These are phyloP conservation scores for Scolopax bukidnonensis DNA, from an alignment of 2,797 vertebrate species.

Conservation along the genomic window DNA sequence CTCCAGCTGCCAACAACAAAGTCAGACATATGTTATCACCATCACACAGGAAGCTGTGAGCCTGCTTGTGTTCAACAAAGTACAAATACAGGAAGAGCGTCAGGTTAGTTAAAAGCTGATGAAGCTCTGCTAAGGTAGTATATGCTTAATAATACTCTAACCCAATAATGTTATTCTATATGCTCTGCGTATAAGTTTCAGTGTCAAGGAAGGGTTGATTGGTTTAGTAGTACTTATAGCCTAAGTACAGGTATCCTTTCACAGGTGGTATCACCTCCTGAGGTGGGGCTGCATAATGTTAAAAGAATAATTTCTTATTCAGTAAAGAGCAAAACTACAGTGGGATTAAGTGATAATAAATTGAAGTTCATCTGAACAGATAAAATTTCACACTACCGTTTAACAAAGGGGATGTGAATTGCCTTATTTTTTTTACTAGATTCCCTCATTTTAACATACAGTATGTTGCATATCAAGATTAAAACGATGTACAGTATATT, in stretches of 20 bases:
- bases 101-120: constrained; percentile 67
- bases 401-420: neutral
- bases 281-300: neutral
- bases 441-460: neutral
- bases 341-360: neutral
- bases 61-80: constrained; percentile 67
- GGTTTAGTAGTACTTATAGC: neutral
- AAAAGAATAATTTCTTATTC: neutral
- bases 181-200: neutral
- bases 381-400: neutral
- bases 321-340: neutral
- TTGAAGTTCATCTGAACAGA: neutral
- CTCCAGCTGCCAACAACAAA: constrained; percentile 70
- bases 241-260: neutral
- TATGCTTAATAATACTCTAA: constrained; percentile 1
- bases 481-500: fast-evolving
- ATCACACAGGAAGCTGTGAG: constrained; percentile 71
- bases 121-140: constrained; percentile 33
- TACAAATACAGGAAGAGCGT: constrained; percentile 80
- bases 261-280: neutral
- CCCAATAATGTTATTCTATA: neutral
- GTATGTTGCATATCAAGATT: neutral
- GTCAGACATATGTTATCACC: constrained; percentile 73
- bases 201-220: neutral
- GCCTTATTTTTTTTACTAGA: neutral